phyloP scores from a whole-genome alignment of 2,113 vertebrate species.

The Proterorhinus semilunaris region DNA sequence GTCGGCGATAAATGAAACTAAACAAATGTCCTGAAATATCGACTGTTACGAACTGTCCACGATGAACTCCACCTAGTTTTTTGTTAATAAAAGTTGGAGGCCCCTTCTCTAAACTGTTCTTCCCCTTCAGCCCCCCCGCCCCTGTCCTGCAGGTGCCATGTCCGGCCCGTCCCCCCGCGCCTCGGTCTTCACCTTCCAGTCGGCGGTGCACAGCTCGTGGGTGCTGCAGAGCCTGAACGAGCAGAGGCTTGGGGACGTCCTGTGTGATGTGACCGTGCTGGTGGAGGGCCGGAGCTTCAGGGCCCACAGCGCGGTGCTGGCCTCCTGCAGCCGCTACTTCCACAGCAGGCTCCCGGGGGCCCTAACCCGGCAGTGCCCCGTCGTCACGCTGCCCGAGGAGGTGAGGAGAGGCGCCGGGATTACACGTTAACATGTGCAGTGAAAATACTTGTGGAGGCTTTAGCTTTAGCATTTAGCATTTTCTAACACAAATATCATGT shows the following conservation, averaged over 20 bases:
- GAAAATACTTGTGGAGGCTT: no score
- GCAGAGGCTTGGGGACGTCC: slow-evolving; percentile 72
- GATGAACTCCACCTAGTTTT: no score
- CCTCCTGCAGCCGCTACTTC: slow-evolving; percentile 91
- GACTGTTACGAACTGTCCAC: no score
- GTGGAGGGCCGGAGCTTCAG: slow-evolving; percentile 85
- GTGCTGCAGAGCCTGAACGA: slow-evolving; percentile 76
- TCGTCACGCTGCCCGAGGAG: slow-evolving; percentile 87
- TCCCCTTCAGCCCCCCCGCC: slow-evolving; percentile 8
- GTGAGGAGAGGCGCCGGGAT: slow-evolving; percentile 63
- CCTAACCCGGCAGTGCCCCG: slow-evolving; percentile 69
- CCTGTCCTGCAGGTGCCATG: slow-evolving; percentile 57
- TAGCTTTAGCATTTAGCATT: no score
- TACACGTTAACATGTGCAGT: not conserved
- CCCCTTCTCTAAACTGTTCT: not conserved
- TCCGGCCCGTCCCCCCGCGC: slow-evolving; percentile 61
- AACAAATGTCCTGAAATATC: no score
- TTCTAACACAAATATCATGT: no score
- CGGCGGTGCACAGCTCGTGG: slow-evolving; percentile 74
- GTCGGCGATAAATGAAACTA: no score
- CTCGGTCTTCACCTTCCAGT: slow-evolving; percentile 80
- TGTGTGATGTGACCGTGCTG: slow-evolving; percentile 84
- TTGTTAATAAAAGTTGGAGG: no score
- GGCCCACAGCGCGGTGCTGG: slow-evolving; percentile 88
- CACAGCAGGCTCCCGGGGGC: slow-evolving; percentile 77